Conservation (phyloP, 1,140 invertebrate genomes). For the Pemphigus obesinymphae region DNA sequence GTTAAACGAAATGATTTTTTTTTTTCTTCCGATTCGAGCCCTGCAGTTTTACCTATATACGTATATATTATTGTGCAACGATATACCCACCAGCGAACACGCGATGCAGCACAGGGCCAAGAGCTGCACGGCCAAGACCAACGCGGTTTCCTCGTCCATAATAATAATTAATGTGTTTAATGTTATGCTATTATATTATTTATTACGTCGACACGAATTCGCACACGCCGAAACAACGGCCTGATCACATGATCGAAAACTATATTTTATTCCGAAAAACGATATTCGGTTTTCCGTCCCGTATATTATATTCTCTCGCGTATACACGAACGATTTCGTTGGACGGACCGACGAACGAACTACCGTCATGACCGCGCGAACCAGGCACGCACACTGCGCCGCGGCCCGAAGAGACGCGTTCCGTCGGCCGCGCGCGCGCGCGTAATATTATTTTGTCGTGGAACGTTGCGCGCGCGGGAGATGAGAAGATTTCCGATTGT, state of each 20-base stretch:
- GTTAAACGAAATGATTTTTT: no score
- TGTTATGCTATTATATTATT: not conserved
- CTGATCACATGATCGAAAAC: no score
- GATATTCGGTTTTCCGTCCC: no score
- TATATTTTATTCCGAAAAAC: no score
- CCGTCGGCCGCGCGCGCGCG: not conserved
- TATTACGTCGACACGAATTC: not conserved
- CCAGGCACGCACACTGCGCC: not conserved
- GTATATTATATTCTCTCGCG: no score
- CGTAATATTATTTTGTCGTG: not conserved
- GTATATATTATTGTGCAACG: no score
- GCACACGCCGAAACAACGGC: not conserved
- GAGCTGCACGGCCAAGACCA: slow-evolving; percentile 70
- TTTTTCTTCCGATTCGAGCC: no score
- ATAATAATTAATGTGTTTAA: not conserved
- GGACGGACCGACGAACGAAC: not conserved
- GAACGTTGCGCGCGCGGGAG: not conserved
- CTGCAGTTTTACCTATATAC: no score
- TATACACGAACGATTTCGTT: no score
- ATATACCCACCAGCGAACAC: slow-evolving; percentile 65
- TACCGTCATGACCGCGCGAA: not conserved
- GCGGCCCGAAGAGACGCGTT: not conserved
- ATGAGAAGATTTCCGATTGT: slow-evolving; percentile 27
- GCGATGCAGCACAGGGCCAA: slow-evolving; percentile 72
- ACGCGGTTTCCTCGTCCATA: slow-evolving; percentile 70